Conservation (phyloP, 2,797 vertebrate genomes). For the Sorex maritimensis region DNA sequence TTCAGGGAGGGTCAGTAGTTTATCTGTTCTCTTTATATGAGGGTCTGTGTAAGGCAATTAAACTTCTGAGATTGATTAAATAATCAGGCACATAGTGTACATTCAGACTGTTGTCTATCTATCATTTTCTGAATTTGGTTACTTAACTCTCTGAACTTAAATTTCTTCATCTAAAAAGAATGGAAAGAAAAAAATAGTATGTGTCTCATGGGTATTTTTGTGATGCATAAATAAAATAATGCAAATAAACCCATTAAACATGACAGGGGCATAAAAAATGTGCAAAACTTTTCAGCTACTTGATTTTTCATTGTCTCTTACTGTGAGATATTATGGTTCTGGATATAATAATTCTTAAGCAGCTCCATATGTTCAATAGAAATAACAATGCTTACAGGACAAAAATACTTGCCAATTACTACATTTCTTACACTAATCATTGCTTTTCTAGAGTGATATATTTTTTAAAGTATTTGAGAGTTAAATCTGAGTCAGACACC, state of each 20-base stretch:
- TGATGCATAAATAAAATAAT: slow-evolving; percentile 18
- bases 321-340: background rate
- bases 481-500: slow-evolving; percentile 52
- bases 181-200: background rate
- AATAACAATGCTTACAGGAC: background rate
- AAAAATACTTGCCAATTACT: slow-evolving; percentile 19
- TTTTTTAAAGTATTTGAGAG: background rate
- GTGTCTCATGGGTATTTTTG: background rate
- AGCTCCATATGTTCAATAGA: background rate
- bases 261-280: background rate
- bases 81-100: accelerated
- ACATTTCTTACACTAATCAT: slow-evolving; percentile 11
- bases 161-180: background rate
- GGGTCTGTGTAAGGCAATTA: background rate
- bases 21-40: background rate
- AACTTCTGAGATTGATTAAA: background rate
- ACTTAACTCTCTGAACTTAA: background rate
- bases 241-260: slow-evolving; percentile 18
- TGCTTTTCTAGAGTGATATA: slow-evolving; percentile 46
- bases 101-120: background rate
- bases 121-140: background rate
- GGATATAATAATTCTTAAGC: slow-evolving; percentile 12
- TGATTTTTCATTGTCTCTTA: slow-evolving; percentile 41
- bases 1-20: background rate
- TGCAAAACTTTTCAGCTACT: background rate